Percentiles rank a stretch among this genome's conserved stretches.
Conservation (phyloP, 2,113 vertebrate species). For the Glareola pratincola region DNA sequence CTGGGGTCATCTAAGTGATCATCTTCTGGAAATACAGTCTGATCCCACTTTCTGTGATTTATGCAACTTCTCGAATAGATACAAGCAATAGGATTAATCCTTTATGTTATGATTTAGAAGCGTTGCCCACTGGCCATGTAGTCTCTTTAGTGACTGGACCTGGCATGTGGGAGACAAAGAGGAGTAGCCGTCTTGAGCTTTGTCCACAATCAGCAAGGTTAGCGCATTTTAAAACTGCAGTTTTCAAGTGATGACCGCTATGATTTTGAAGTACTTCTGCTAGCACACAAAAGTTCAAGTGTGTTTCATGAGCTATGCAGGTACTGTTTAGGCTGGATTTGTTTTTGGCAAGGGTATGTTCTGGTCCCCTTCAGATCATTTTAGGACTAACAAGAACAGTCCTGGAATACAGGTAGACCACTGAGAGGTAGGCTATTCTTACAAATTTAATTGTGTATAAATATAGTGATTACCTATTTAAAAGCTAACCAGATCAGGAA, state of each 20-base stretch:
- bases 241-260: not conserved
- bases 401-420: not conserved
- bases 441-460: not conserved
- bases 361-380: not conserved
- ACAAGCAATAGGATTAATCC: not conserved
- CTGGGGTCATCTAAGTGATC: not conserved
- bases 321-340: not conserved
- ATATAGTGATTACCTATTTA: not conserved
- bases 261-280: not conserved
- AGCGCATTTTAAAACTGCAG: not conserved
- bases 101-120: not conserved
- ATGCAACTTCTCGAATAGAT: not conserved
- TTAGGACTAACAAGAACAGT: not conserved
- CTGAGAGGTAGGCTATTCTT: not conserved
- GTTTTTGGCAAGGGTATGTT: not conserved
- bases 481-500: not conserved
- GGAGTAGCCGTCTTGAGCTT: not conserved
- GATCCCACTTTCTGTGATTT: not conserved
- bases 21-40: not conserved
- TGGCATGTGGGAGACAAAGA: not conserved
- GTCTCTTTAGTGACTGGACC: not conserved
- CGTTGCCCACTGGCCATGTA: not conserved
- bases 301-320: not conserved
- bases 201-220: not conserved
- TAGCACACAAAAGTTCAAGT: not conserved